Base-by-base conservation (phyloP, 2,888 invertebrate genomes). In the Cantharis rustica region DNA sequence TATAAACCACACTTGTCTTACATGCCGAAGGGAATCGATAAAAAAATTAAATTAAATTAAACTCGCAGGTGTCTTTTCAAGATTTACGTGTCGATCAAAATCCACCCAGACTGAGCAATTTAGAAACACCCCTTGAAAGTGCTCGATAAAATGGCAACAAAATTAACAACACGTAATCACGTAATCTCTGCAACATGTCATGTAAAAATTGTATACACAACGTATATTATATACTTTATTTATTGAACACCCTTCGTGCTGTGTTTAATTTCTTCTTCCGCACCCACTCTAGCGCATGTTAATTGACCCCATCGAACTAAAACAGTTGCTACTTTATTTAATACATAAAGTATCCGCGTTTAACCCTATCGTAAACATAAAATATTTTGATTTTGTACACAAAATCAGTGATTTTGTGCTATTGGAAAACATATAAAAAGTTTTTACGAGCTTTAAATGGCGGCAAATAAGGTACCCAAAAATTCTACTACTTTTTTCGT, bases 231-330 rank as follows among this genome's bases (percentile, higher is more conserved):
- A 20, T 20, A 66, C 69, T 73, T 75, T 79, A 75, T 75, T 78
- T 72, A 75, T 78, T 75, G 75, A 77, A 75, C 81, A 81, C 81
- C 81, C 81, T 80, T 78, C 79, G 76, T 75, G 79, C 73, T 73
- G 73, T 74, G 76, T 76, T 80, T 80, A 80, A 81, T 80, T 80
- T 78, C 79, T 79, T 80, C 80, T 81, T 81, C 81, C 81, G 81
- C 79, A 78, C 80, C 78, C 79, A 77, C 77, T 79, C 76, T 75
- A 71, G 66, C 75, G 69, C 64, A 75, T 31, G 23, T 77, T 80
- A 81, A 81, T 81, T 81, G 81, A 81, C 81, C 79, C 78, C 68
- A 79, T 78, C 61, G 71, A 75, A 76, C 75, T 78, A 75, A 76
- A 73, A 75, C 76, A 75, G 77, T 71, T 69, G 68, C 63, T 27